A percentile compares a stretch with the other conserved stretches of the same genome.
Conservation (phyloP, 2,797 vertebrate species). For the Simalia tracyae region DNA sequence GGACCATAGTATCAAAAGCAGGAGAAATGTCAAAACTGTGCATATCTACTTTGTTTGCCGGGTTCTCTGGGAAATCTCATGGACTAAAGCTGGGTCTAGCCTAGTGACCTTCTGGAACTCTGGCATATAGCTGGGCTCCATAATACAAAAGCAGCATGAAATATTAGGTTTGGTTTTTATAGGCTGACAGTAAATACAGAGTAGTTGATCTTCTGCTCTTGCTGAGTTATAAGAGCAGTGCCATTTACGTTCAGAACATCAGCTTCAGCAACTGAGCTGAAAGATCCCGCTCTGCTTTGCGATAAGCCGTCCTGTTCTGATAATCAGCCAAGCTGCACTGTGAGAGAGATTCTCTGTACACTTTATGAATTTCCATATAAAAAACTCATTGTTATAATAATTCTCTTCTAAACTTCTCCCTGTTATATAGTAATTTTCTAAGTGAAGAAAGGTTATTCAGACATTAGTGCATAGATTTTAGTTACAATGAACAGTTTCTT, state of each 20-base stretch:
- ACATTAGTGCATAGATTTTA: background rate
- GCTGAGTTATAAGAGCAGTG: background rate
- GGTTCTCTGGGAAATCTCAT: background rate
- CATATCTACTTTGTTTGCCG: background rate
- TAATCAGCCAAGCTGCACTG: background rate
- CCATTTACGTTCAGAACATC: background rate
- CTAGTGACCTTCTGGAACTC: background rate
- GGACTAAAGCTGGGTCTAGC: background rate
- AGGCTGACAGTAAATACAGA: background rate
- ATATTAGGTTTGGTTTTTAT: background rate
- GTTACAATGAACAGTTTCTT: background rate
- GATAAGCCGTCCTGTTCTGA: background rate
- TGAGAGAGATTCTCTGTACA: background rate
- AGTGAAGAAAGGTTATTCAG: background rate
- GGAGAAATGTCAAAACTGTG: background rate
- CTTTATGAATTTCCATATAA: background rate
- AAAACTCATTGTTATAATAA: background rate
- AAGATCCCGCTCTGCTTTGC: background rate
- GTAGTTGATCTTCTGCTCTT: background rate
- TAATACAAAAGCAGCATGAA: background rate
- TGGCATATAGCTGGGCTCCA: background rate
- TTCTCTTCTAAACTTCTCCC: background rate
- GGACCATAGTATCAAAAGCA: background rate
- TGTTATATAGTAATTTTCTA: background rate
- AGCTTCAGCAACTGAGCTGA: background rate